Conservation (phyloP, 2,113 vertebrate genomes). For the Eubucco bourcierii region DNA sequence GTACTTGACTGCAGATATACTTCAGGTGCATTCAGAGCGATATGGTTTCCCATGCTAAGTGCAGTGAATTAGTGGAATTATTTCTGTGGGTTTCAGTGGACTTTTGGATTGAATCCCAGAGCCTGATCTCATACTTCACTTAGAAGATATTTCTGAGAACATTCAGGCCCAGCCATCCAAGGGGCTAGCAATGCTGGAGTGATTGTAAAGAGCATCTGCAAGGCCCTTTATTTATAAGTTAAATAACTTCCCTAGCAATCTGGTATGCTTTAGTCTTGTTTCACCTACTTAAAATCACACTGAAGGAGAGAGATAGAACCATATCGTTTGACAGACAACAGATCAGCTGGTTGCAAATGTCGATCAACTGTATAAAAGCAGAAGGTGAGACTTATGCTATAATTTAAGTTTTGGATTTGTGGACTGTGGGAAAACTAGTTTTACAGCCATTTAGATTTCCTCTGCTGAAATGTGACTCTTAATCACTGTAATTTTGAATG, state of each 20-base stretch:
- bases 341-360: neutral
- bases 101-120: neutral
- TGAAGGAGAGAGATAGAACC: neutral
- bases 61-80: neutral
- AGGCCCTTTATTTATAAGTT: neutral
- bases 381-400: neutral
- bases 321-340: neutral
- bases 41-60: neutral
- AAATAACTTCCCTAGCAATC: neutral
- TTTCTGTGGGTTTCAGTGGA: neutral
- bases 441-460: neutral
- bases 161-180: neutral
- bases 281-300: neutral
- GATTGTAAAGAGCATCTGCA: neutral
- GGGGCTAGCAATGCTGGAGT: neutral
- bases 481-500: constrained; percentile 34
- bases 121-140: neutral
- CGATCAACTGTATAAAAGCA: neutral
- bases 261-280: neutral
- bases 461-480: neutral
- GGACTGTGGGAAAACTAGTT: constrained; percentile 40
- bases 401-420: neutral
- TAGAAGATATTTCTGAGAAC: constrained; percentile 15
- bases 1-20: neutral
- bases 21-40: neutral